Base-by-base conservation (phyloP, 2,797 vertebrate species). In the Ctenochaetus hawaiiensis region DNA sequence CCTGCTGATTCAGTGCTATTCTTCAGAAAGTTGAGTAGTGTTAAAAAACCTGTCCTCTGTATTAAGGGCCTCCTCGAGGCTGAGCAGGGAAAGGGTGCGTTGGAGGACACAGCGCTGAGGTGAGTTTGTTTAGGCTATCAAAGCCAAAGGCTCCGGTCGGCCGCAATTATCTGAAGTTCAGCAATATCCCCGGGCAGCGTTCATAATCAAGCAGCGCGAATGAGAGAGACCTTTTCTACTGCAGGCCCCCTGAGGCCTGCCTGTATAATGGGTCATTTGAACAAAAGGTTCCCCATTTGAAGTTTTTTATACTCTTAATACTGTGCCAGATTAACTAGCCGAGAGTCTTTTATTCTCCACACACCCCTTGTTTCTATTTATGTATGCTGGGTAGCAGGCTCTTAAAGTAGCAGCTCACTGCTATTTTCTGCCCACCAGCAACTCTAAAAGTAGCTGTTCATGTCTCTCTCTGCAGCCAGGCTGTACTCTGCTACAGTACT, bases 141-240 rank as follows among this genome's bases (percentile, higher is more conserved):
- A 74, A 84, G 74, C 70, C 57, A 63, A 66, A 62, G 65, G 71
- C 69, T 72, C 63, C 9, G 12, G 17, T 68, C 30, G 6, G 49
- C 67, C 3, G 10, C 72, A 74, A 83, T 81, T 79, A 78, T 85
- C 41, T 86, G 77, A 79, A 84, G 82, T 85, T 85, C 78, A 83
- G 67, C 74, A 71, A 72, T 76, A 75, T 85, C 85, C 75, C 58
- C 18, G 10, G 75, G 83, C 85, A 45, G 64, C 8, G 22, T 85
- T 85, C 69, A 78, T 80, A 76, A 85, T 79, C 78, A 85, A 70
- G 72, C 52, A 72, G 72, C 7, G 30, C 16, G 43, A 77, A 80
- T 66, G 60, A 78, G 67, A 79, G 30, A 75, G 73, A 80, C 78
- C 78, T 83, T 85, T 81, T 72, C 70, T 83, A 30, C 69, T 9